phyloP scores from a whole-genome alignment of 1,140 invertebrate species.

The Eubasilissa regina region DNA sequence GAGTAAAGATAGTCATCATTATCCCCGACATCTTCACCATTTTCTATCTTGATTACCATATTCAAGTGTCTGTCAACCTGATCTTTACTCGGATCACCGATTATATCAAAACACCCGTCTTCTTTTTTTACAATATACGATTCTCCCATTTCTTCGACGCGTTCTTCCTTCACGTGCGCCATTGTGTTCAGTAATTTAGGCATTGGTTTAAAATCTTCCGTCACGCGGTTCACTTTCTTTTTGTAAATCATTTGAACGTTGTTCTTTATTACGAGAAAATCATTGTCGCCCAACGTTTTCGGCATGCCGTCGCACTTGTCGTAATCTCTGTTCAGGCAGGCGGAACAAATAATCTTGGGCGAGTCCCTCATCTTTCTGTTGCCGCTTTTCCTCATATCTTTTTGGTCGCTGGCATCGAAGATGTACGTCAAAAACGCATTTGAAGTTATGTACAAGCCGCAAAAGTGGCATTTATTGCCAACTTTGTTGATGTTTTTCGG shows the following conservation, averaged over 20 bases:
- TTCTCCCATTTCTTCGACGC: neutral
- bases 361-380: neutral
- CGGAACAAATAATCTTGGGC: conserved; percentile 34
- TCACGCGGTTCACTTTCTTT: neutral
- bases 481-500: no score
- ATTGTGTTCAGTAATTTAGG: neutral
- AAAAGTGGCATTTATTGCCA: conserved; percentile 7
- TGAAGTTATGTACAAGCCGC: neutral
- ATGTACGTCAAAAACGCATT: conserved; percentile 19
- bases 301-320: neutral
- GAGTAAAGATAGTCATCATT: no score
- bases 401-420: conserved; percentile 19
- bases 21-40: neutral
- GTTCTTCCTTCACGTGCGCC: neutral
- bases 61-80: no score
- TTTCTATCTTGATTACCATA: neutral
- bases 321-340: conserved; percentile 25
- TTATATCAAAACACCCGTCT: conserved; percentile 18
- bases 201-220: no score
- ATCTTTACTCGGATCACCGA: neutral
- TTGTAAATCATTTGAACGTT: conserved; percentile 41
- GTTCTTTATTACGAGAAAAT: conserved; percentile 36
- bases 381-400: neutral
- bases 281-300: neutral
- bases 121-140: conserved; percentile 20